Percentiles rank a stretch among this genome's conserved stretches.
Evolutionary conservation across 2,797 vertebrate species (phyloP).

Genomic region (Macropus fuliginosus): DNA sequence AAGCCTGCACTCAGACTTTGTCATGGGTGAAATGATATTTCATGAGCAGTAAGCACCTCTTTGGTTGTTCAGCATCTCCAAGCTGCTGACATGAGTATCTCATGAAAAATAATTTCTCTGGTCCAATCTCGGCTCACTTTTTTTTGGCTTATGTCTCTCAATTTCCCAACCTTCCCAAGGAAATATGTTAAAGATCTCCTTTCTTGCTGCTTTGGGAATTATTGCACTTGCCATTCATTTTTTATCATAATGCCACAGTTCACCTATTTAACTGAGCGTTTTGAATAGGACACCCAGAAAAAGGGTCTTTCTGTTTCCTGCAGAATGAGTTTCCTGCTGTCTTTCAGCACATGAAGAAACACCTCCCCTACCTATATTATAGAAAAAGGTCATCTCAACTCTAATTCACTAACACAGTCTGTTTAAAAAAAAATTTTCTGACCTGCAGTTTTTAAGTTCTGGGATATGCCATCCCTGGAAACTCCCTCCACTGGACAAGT

Average conservation of each 20-base stretch:
- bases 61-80: background rate
- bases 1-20: background rate
- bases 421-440: too few relatives aligned
- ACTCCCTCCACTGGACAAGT: too few relatives aligned
- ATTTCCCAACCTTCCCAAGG: background rate
- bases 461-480: too few relatives aligned
- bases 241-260: constrained; percentile 4
- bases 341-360: background rate
- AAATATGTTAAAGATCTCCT: background rate
- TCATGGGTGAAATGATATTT: background rate
- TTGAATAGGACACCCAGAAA: background rate
- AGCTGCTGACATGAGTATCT: background rate
- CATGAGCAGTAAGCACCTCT: background rate
- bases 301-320: background rate
- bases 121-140: background rate
- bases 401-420: too few relatives aligned
- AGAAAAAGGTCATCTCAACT: too few relatives aligned
- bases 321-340: background rate
- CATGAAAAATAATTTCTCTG: background rate
- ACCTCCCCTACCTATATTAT: too few relatives aligned
- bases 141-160: background rate
- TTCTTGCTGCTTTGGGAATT: constrained; percentile 45
- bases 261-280: background rate
- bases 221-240: background rate
- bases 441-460: too few relatives aligned